phyloP scores from a whole-genome alignment of 2,888 invertebrate species.

The Hydrotaea diabolus region DNA sequence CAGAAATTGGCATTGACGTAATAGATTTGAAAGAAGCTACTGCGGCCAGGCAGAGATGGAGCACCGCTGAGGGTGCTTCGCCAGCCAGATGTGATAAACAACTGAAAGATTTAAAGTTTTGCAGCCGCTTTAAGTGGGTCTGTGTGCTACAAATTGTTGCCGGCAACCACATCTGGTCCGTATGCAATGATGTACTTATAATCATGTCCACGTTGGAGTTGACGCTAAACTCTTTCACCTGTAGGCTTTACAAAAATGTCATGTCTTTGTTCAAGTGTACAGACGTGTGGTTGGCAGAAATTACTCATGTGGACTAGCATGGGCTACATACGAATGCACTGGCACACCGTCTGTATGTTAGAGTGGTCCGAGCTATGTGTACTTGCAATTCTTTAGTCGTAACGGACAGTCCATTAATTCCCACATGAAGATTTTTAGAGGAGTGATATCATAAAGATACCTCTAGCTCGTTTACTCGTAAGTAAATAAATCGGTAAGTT shows the following conservation, averaged over 20 bases:
- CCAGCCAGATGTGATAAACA: conserved; percentile 46
- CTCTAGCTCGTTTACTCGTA: no score
- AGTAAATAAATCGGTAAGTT: no score
- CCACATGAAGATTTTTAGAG: no score
- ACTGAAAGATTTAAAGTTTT: conserved; percentile 56
- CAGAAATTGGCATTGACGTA: conserved; percentile 53
- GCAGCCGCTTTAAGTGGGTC: conserved; percentile 50
- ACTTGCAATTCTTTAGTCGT: no score
- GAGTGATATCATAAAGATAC: no score
- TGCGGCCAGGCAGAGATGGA: background rate
- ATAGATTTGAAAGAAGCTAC: conserved; percentile 32
- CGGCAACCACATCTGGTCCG: background rate
- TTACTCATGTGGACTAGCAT: background rate
- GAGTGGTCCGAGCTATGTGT: no score
- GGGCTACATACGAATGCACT: background rate
- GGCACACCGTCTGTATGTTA: no score
- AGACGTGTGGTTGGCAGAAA: background rate
- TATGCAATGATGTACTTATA: background rate
- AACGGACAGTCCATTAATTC: no score
- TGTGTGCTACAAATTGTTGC: conserved; percentile 18
- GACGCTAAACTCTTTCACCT: background rate
- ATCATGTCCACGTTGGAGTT: background rate
- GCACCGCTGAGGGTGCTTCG: background rate
- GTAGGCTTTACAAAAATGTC: conserved; percentile 36
- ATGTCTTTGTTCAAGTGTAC: background rate